Conservation (phyloP, 53 echinoderm and acorn worm species). For the Astropecten irregularis region DNA sequence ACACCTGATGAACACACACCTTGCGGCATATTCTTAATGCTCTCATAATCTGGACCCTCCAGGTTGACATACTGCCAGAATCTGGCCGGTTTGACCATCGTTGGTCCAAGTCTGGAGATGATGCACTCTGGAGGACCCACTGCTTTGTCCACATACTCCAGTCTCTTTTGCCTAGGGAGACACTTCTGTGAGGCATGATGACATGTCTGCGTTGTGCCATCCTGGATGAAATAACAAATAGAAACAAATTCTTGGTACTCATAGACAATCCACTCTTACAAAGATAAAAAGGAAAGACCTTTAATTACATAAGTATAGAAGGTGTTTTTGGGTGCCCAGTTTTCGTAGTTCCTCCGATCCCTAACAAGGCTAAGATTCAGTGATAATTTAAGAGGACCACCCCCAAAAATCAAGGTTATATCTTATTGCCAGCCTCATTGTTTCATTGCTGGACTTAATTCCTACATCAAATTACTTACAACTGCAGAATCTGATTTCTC, state of each 20-base stretch:
- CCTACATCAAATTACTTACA: too few species aligned
- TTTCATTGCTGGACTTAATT: too few species aligned
- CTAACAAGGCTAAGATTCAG: too few species aligned
- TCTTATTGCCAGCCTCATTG: too few species aligned
- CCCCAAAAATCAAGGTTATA: too few species aligned
- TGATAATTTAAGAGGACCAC: too few species aligned
- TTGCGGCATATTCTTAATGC: constrained; percentile 50
- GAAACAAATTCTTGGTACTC: too few species aligned
- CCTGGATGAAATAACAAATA: background rate
- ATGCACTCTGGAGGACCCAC: constrained; percentile 46
- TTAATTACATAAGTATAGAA: too few species aligned
- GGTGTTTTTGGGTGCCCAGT: too few species aligned
- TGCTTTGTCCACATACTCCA: constrained; percentile 58
- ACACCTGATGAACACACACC: constrained; percentile 40
- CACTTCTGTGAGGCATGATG: constrained; percentile 18
- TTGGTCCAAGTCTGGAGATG: constrained; percentile 29
- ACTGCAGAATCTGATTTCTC: background rate
- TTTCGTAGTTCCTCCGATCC: too few species aligned
- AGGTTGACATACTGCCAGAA: constrained; percentile 21
- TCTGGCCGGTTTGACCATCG: background rate
- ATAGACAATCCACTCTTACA: too few species aligned
- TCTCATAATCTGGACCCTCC: background rate
- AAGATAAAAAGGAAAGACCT: too few species aligned
- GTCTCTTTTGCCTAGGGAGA: constrained; percentile 29
- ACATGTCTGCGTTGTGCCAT: background rate